phyloP scores from a whole-genome alignment of 2,888 invertebrate genomes.

The Mylabris sibirica region DNA sequence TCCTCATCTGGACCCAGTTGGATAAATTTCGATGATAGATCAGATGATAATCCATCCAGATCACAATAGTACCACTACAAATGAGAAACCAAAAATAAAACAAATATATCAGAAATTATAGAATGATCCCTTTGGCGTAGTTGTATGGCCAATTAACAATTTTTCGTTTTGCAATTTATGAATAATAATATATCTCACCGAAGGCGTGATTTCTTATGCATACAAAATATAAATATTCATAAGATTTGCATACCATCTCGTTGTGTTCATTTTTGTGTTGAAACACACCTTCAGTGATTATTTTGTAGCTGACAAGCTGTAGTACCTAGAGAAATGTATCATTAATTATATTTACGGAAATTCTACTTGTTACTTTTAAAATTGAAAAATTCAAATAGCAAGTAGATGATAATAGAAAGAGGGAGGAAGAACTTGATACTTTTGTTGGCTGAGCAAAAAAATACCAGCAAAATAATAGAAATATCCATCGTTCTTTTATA shows the following conservation, averaged over 20 bases:
- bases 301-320: slow-evolving; percentile 52
- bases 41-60: slow-evolving; percentile 63
- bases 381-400: slow-evolving; percentile 28
- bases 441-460: slow-evolving; percentile 25
- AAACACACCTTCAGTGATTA: slow-evolving; percentile 58
- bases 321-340: slow-evolving; percentile 44
- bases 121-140: slow-evolving; percentile 38
- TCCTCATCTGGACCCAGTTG: slow-evolving; percentile 75
- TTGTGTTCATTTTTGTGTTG: slow-evolving; percentile 44
- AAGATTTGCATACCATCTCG: slow-evolving; percentile 42
- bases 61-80: slow-evolving; percentile 80
- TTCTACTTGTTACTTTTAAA: slow-evolving; percentile 30
- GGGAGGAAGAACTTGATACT: slow-evolving; percentile 19
- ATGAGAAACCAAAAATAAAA: slow-evolving; percentile 32
- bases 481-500: background rate
- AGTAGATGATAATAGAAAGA: no score
- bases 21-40: slow-evolving; percentile 68
- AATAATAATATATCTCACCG: slow-evolving; percentile 57
- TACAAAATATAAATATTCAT: slow-evolving; percentile 58
- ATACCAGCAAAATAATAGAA: background rate
- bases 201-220: slow-evolving; percentile 57
- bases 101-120: background rate
- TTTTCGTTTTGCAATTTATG: slow-evolving; percentile 46
- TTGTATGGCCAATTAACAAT: slow-evolving; percentile 46
- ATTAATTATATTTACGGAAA: slow-evolving; percentile 47